These are phyloP conservation scores for Podarcis muralis DNA, from an alignment of 2,113 vertebrate species.

Conservation along the genomic window DNA sequence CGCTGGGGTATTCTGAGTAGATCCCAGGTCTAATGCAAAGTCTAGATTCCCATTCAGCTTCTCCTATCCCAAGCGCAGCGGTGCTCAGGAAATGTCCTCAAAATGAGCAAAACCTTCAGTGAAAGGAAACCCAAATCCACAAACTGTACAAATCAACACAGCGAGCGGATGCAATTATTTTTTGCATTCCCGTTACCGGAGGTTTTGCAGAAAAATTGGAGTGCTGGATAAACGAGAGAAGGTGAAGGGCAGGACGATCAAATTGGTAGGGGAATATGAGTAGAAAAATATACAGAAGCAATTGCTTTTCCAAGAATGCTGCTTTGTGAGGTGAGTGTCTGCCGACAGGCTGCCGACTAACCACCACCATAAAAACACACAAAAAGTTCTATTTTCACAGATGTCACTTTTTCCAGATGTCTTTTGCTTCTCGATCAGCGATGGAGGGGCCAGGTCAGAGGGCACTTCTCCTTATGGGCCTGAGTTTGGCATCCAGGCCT, in stretches of 20 bases:
- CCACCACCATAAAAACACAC: background rate
- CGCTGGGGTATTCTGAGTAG: background rate
- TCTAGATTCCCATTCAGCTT: background rate
- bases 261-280: background rate
- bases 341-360: too few species aligned
- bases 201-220: background rate
- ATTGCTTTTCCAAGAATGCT: background rate
- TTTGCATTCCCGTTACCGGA: background rate
- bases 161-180: background rate
- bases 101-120: background rate
- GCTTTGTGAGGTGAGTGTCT: background rate
- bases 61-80: background rate
- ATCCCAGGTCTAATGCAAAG: background rate
- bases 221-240: background rate
- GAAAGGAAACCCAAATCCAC: background rate
- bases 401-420: background rate
- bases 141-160: background rate
- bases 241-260: background rate
- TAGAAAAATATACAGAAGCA: background rate
- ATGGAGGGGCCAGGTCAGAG: background rate
- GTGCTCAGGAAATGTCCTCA: background rate
- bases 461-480: background rate
- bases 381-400: background rate
- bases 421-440: background rate
- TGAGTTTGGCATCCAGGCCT: too few species aligned